Conservation (phyloP, 2,113 vertebrate genomes). For the Callionymus lyra region DNA sequence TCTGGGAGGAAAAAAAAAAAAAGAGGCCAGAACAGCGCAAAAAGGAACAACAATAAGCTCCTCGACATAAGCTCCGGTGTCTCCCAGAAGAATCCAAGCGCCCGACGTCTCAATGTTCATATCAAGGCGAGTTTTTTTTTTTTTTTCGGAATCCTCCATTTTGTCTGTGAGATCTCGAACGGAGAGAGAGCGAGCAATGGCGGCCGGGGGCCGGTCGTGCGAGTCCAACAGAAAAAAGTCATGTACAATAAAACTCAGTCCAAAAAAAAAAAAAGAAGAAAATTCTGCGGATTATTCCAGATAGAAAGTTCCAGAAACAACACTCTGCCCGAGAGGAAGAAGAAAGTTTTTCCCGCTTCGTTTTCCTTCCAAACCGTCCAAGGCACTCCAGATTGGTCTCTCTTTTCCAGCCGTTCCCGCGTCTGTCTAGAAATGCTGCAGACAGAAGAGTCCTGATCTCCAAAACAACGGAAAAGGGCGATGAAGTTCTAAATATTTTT, state of each 20-base stretch:
- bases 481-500: slow-evolving; percentile 65
- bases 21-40: slow-evolving; percentile 26
- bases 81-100: slow-evolving; percentile 16
- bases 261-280: slow-evolving; percentile 45
- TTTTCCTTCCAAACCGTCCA: slow-evolving; percentile 48
- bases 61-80: slow-evolving; percentile 8
- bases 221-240: slow-evolving; percentile 44
- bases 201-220: slow-evolving; percentile 59
- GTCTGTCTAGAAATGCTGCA: slow-evolving; percentile 33
- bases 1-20: slow-evolving; percentile 50
- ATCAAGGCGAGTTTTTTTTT: slow-evolving; percentile 20
- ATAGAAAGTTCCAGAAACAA: slow-evolving; percentile 49
- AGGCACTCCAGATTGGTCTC: slow-evolving; percentile 61
- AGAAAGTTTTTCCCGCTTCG: slow-evolving; percentile 24
- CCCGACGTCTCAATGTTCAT: slow-evolving; percentile 38
- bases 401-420: slow-evolving; percentile 41
- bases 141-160: slow-evolving; percentile 36
- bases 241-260: slow-evolving; percentile 54
- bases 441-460: slow-evolving; percentile 51
- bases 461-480: slow-evolving; percentile 56
- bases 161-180: slow-evolving; percentile 29
- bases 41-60: slow-evolving; percentile 37
- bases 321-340: slow-evolving; percentile 34
- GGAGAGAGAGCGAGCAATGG: slow-evolving; percentile 49
- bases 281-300: slow-evolving; percentile 44